phyloP scores from a whole-genome alignment of 2,888 invertebrate species.

The Megamerina dolium region DNA sequence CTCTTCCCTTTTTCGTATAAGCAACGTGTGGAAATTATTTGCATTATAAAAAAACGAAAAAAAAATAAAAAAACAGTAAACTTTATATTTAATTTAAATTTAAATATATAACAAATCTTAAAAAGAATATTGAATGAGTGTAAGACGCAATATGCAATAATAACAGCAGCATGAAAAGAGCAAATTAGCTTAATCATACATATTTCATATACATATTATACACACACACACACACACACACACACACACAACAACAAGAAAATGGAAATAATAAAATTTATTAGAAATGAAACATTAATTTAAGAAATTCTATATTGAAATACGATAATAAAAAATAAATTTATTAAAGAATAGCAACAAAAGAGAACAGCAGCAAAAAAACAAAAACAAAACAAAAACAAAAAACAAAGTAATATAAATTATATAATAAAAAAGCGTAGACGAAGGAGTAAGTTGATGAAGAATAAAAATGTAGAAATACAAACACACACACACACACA shows the following conservation, averaged over 20 bases:
- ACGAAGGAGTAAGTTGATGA: conserved; percentile 19
- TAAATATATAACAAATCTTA: conserved; percentile 17
- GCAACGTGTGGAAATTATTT: conserved; percentile 38
- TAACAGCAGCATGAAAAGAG: conserved; percentile 18
- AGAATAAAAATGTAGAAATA: no score
- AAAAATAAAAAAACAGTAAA: conserved; percentile 19
- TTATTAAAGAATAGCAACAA: conserved; percentile 4
- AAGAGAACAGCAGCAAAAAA: no score
- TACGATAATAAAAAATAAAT: conserved; percentile 7
- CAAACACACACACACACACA: no score
- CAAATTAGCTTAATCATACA: conserved; percentile 4
- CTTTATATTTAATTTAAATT: conserved; percentile 26
- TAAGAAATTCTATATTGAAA: conserved; percentile 20
- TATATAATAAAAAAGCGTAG: conserved; percentile 19
- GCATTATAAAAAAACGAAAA: conserved; percentile 33
- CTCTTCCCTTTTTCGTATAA: conserved; percentile 23
- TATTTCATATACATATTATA: no score
- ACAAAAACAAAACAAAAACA: no score
- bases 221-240: conserved; percentile 11
- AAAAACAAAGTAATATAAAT: no score
- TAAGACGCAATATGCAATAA: conserved; percentile 22
- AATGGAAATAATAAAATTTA: conserved; percentile 7
- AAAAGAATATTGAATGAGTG: conserved; percentile 20
- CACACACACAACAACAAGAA: conserved; percentile 4
- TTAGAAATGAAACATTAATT: conserved; percentile 16